phyloP scores from a whole-genome alignment of 2,113 vertebrate species.

The Dasyurus viverrinus region DNA sequence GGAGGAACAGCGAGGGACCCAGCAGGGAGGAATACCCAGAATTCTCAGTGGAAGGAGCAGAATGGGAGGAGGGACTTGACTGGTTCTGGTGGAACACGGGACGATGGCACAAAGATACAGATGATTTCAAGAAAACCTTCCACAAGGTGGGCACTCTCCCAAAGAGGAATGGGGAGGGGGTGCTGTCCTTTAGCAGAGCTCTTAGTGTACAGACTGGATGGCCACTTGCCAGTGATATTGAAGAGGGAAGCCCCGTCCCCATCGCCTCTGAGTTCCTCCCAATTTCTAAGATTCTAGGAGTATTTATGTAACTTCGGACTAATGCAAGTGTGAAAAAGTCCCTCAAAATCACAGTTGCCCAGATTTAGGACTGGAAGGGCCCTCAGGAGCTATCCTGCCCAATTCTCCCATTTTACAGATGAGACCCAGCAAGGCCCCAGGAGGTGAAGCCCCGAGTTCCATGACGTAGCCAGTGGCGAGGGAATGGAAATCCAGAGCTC shows the following conservation, averaged over 20 bases:
- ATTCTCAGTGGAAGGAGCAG: not conserved
- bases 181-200: not conserved
- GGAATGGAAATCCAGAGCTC: accelerated
- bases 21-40: not conserved
- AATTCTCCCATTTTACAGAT: not conserved
- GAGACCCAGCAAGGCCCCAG: not conserved
- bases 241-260: not conserved
- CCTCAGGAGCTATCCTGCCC: not conserved
- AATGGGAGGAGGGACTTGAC: no score
- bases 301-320: not conserved
- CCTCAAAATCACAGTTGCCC: not conserved
- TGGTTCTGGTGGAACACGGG: not conserved
- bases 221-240: no score
- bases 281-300: not conserved
- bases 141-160: not conserved
- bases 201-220: not conserved
- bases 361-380: not conserved
- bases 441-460: not conserved
- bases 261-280: not conserved
- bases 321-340: not conserved
- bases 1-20: not conserved
- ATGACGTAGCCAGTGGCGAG: accelerated
- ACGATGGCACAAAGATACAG: not conserved
- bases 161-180: not conserved
- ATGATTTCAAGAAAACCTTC: not conserved